Base-by-base conservation (phyloP, 1,140 invertebrate species). In the Thaumatotibia leucotreta region DNA sequence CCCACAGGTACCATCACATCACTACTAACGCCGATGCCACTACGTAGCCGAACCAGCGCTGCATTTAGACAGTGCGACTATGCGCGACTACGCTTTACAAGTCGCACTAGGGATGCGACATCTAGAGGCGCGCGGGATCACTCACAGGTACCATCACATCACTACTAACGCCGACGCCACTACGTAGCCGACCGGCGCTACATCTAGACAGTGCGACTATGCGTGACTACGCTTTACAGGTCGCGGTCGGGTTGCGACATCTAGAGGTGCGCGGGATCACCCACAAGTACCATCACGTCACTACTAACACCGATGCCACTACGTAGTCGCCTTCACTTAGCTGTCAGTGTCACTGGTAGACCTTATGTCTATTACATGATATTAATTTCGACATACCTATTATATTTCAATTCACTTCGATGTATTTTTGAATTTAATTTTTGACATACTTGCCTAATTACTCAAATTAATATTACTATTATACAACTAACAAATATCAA, bases 31-130 rank as follows among this genome's bases (percentile, higher is more conserved):
- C 83, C 65, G 29, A 6, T 29, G 52, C 4, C 86, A 89, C 49
- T 89, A 91, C 17, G 88, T 91, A 4, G 86, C 86, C 0, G 88
- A 89, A 33, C 86, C 88, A 10, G 84, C 88, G 0, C 65, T 88
- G n/a, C 84, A 93, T 6, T 74, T 95, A 20, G 92, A 94, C 74
- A 82, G 93, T 27, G 85, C 84, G 4, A 94, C 94, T 66, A 86
- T 95, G 74, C 90, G 94, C 31, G 92, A 92, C 32, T 96, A 95
- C 74, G 94, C 95, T 0, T 68, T 95, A 8, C 94, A 96, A 85
- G 95, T 96, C 29, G 94, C 95, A 0, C 84, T 92, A 49, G 95
- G 95, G 1, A 95, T 96, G 95, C 91, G 91, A 10, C 94, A 95
- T 83, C 82, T 96, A 4, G 95, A 95, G 76, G 91, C 91, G 29